Evolutionary conservation across 2,113 vertebrate species (phyloP).

Genomic region (Origma solitaria): DNA sequence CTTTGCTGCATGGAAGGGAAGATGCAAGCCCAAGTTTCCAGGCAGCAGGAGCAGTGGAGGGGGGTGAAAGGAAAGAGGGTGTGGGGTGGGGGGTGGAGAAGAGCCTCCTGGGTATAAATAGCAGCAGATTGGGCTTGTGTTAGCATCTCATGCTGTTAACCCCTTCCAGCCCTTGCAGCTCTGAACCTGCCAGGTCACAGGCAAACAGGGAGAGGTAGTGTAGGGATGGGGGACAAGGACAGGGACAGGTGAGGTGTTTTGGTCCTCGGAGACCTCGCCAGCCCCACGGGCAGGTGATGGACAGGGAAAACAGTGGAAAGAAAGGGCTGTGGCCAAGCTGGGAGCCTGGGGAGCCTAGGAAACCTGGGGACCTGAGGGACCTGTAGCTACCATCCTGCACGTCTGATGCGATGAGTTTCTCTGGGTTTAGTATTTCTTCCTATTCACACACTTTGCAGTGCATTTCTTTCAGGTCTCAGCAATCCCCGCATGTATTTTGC

Average conservation of each 20-base stretch:
- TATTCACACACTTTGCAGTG: not conserved
- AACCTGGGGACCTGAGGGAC: not conserved
- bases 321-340: not conserved
- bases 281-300: not conserved
- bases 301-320: rapidly evolving
- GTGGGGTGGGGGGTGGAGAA: not conserved
- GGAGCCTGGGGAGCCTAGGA: rapidly evolving
- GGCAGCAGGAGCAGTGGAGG: not conserved
- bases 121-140: not conserved
- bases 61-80: not conserved
- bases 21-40: not conserved
- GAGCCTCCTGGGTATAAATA: constrained; percentile 59
- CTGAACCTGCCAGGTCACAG: not conserved
- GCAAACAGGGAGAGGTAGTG: rapidly evolving
- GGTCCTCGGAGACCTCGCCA: rapidly evolving
- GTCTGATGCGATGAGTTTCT: not conserved
- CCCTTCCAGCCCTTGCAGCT: not conserved
- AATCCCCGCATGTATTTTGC: not conserved
- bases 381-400: not conserved
- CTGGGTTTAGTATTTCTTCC: not conserved
- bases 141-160: constrained; percentile 7
- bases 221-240: not conserved
- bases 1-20: not conserved
- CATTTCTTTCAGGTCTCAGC: rapidly evolving
- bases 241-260: not conserved